These are phyloP conservation scores for Ispidina picta DNA, from an alignment of 2,797 vertebrate genomes.

Conservation along the genomic window DNA sequence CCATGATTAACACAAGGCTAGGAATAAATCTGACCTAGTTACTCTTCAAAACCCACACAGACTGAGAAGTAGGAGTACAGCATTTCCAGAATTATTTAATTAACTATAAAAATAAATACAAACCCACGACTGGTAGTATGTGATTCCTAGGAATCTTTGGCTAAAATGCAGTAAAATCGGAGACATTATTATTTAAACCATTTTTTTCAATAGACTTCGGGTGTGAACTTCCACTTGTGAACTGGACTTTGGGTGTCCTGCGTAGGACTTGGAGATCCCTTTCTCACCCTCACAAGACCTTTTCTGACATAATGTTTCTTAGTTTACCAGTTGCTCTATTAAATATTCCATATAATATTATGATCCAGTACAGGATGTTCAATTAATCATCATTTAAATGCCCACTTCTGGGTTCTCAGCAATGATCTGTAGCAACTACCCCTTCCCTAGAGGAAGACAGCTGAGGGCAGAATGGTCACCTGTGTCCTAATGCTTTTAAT, in stretches of 20 bases:
- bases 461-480: not conserved
- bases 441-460: not conserved
- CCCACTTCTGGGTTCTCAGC: not conserved
- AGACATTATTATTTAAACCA: not conserved
- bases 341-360: not conserved
- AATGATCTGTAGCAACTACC: not conserved
- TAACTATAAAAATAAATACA: not conserved
- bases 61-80: not conserved
- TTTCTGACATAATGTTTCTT: not conserved
- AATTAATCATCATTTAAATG: not conserved
- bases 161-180: not conserved
- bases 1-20: not conserved
- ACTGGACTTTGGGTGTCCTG: not conserved
- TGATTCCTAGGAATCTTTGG: not conserved
- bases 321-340: not conserved
- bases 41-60: not conserved
- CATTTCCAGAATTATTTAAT: not conserved
- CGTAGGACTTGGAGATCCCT: not conserved
- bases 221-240: not conserved
- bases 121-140: not conserved
- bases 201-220: not conserved
- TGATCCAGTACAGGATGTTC: not conserved
- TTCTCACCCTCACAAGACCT: not conserved
- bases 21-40: not conserved
- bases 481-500: not conserved